Conservation (phyloP, 2,113 vertebrate species). For the Lathamus discolor region DNA sequence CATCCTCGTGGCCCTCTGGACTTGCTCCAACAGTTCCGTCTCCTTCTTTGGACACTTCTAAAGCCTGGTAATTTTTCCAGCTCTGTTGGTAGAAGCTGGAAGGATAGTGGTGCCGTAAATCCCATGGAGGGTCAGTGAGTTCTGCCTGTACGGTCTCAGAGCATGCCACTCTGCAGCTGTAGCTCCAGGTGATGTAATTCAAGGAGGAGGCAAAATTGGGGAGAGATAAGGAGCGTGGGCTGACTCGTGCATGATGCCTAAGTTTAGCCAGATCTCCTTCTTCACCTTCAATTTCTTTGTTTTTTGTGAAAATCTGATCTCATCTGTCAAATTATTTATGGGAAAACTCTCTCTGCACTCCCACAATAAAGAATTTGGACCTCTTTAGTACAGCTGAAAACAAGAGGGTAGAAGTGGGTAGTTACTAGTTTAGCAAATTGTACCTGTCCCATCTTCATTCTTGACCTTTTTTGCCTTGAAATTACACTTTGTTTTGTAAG, state of each 20-base stretch:
- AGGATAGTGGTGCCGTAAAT: not conserved
- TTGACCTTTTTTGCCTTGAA: not conserved
- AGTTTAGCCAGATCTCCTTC: not conserved
- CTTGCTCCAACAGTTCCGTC: not conserved
- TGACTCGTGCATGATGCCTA: not conserved
- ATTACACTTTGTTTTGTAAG: not conserved
- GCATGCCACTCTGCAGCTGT: not conserved
- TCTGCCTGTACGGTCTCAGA: fast-evolving
- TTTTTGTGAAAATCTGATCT: not conserved
- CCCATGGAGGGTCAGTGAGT: not conserved
- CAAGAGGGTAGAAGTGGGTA: not conserved
- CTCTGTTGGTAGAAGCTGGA: not conserved
- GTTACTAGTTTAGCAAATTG: not conserved
- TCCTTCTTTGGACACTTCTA: not conserved
- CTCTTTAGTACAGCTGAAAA: not conserved
- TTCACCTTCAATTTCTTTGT: not conserved
- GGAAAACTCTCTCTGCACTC: not conserved
- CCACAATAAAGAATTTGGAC: not conserved
- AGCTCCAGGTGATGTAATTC: not conserved
- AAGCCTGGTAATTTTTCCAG: not conserved
- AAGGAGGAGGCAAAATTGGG: not conserved
- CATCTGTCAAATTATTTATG: not conserved
- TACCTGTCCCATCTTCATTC: not conserved
- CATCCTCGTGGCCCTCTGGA: not conserved
- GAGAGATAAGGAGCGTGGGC: not conserved